These are phyloP conservation scores for Nymphalis c-album DNA, from an alignment of 2,888 invertebrate genomes.

Conservation along the genomic window DNA sequence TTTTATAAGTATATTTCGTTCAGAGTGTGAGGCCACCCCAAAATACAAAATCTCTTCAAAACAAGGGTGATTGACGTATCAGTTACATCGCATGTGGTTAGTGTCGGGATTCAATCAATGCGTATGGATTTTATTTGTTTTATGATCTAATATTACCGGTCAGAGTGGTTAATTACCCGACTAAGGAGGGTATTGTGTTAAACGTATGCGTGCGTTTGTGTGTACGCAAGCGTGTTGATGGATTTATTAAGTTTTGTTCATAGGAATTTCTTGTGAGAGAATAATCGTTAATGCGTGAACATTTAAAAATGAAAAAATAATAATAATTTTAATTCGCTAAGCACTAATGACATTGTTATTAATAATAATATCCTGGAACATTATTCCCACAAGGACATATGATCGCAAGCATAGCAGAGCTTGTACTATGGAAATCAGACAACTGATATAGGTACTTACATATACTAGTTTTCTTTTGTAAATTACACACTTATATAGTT, in stretches of 20 bases:
- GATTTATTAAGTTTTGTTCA: not conserved
- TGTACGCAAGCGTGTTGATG: too few relatives aligned
- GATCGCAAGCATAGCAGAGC: too few relatives aligned
- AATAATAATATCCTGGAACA: too few relatives aligned
- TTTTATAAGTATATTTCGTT: not conserved
- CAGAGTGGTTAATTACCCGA: constrained; percentile 1
- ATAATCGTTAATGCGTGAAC: too few relatives aligned
- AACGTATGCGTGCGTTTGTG: not conserved
- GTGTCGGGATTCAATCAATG: constrained; percentile 45
- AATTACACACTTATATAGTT: too few relatives aligned
- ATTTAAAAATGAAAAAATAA: too few relatives aligned
- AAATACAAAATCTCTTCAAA: constrained; percentile 44
- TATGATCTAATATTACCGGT: constrained; percentile 19
- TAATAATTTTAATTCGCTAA: too few relatives aligned
- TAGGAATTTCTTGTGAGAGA: not conserved
- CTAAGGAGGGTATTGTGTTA: constrained; percentile 6
- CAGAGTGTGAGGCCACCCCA: constrained; percentile 18
- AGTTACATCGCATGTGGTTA: constrained; percentile 65
- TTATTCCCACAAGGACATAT: too few relatives aligned
- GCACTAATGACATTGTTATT: too few relatives aligned
- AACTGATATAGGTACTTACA: too few relatives aligned
- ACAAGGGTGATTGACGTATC: constrained; percentile 66
- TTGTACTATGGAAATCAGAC: too few relatives aligned
- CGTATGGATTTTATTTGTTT: constrained; percentile 21
- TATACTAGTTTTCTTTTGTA: too few relatives aligned